phyloP scores from a whole-genome alignment of 2,888 invertebrate genomes.

The Drosophila diplacantha region DNA sequence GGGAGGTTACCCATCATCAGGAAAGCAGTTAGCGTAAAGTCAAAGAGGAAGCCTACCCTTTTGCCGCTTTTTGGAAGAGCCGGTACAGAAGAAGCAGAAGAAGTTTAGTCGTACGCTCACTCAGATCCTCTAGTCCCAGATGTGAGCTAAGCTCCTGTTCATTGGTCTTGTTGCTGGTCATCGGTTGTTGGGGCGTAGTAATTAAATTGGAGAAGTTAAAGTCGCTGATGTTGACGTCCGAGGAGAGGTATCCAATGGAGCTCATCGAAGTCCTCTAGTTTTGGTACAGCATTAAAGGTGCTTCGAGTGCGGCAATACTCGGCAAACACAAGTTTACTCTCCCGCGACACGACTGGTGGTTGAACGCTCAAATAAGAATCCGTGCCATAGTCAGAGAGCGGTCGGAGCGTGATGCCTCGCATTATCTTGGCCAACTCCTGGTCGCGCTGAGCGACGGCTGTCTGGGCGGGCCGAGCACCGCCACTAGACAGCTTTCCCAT shows the following conservation, averaged over 20 bases:
- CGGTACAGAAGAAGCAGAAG: constrained; percentile 4
- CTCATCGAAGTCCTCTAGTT: constrained; percentile 66
- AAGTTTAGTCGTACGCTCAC: constrained; percentile 65
- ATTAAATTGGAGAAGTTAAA: constrained; percentile 76
- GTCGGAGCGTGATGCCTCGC: constrained; percentile 68
- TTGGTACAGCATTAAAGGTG: constrained; percentile 71
- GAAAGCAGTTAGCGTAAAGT: constrained; percentile 96
- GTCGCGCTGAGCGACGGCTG: constrained; percentile 64
- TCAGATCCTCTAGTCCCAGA: constrained; percentile 75
- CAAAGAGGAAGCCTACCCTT: constrained; percentile 92
- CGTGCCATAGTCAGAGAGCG: constrained; percentile 70
- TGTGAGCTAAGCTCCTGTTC: constrained; percentile 76
- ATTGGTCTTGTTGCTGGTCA: constrained; percentile 61
- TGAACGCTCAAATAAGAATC: constrained; percentile 73
- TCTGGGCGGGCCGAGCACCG: constrained; percentile 34
- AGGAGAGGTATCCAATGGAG: constrained; percentile 75
- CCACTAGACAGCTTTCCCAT: constrained; percentile 69
- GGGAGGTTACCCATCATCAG: constrained; percentile 99
- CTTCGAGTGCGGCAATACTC: constrained; percentile 73
- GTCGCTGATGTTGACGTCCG: constrained; percentile 77
- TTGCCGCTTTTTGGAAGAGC: constrained; percentile 79
- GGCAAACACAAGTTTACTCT: constrained; percentile 72
- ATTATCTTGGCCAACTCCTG: constrained; percentile 64
- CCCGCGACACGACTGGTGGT: constrained; percentile 72
- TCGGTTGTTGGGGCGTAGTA: constrained; percentile 59